phyloP scores from a whole-genome alignment of 2,113 vertebrate species.

The Dromaius novaehollandiae region DNA sequence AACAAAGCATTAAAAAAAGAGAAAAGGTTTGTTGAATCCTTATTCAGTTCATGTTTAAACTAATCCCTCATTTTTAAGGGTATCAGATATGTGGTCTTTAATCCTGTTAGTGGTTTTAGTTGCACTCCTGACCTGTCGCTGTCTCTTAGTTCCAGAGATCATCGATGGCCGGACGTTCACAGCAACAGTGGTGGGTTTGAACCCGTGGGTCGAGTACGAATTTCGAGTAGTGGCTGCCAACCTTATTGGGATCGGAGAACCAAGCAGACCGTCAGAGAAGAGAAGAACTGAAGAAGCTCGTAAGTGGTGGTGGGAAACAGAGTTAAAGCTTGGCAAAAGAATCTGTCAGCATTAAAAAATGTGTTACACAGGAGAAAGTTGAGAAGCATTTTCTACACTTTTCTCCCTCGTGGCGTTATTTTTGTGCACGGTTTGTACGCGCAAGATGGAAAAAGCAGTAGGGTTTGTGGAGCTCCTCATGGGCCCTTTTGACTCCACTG shows the following conservation, averaged over 20 bases:
- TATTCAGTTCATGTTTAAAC: fast-evolving
- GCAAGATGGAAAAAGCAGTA: not conserved
- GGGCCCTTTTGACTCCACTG: not conserved
- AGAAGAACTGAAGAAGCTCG: conserved; percentile 92
- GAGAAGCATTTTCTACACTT: not conserved
- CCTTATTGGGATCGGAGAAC: conserved; percentile 92
- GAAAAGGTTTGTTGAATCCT: not conserved
- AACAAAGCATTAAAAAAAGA: not conserved
- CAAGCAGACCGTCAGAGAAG: conserved; percentile 92
- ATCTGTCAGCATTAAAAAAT: fast-evolving
- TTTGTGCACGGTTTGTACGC: not conserved
- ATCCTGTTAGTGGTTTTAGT: fast-evolving
- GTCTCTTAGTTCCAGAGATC: conserved; percentile 86
- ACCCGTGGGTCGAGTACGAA: conserved; percentile 97
- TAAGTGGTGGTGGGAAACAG: conserved; percentile 71
- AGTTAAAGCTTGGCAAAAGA: not conserved
- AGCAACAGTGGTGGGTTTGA: conserved; percentile 92
- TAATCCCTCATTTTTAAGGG: not conserved
- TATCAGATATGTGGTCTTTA: not conserved
- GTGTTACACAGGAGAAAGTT: not conserved
- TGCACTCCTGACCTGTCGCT: not conserved
- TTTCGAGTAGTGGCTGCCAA: conserved; percentile 94
- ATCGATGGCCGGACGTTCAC: conserved; percentile 89
- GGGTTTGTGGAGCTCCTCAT: not conserved
- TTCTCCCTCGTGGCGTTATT: not conserved